Evolutionary conservation across 2,888 invertebrate genomes (phyloP).

Genomic region (Deroplatys truncata): DNA sequence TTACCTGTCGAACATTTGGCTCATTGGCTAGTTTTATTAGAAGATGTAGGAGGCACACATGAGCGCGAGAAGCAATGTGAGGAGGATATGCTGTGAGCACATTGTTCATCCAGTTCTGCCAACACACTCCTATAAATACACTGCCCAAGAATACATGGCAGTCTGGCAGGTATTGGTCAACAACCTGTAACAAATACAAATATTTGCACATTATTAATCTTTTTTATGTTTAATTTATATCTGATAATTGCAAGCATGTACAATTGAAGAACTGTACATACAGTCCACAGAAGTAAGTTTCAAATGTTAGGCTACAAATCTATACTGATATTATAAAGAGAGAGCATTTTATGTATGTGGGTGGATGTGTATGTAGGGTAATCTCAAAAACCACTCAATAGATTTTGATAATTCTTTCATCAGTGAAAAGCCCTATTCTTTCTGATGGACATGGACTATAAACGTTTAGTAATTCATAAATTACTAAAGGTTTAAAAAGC

Average conservation of each 20-base stretch:
- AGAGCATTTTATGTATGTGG: too few relatives aligned
- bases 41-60: slow-evolving; percentile 62
- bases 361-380: too few relatives aligned
- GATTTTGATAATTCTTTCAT: too few relatives aligned
- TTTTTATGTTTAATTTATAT: background rate
- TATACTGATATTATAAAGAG: too few relatives aligned
- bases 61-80: slow-evolving; percentile 48
- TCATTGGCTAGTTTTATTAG: slow-evolving; percentile 69
- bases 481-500: too few relatives aligned
- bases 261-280: background rate
- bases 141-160: slow-evolving; percentile 68
- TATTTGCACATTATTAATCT: background rate
- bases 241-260: background rate
- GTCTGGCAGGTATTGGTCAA: slow-evolving; percentile 62
- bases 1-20: slow-evolving; percentile 61
- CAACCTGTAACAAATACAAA: slow-evolving; percentile 43
- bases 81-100: slow-evolving; percentile 45
- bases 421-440: too few relatives aligned
- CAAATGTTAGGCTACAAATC: too few relatives aligned
- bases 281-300: background rate
- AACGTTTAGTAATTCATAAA: too few relatives aligned
- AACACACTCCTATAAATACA: slow-evolving; percentile 63
- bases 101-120: slow-evolving; percentile 58
- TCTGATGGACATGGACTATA: too few relatives aligned
- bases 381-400: too few relatives aligned